Base-by-base conservation (phyloP, 1,140 invertebrate species). In the Paracyclopina nana region DNA sequence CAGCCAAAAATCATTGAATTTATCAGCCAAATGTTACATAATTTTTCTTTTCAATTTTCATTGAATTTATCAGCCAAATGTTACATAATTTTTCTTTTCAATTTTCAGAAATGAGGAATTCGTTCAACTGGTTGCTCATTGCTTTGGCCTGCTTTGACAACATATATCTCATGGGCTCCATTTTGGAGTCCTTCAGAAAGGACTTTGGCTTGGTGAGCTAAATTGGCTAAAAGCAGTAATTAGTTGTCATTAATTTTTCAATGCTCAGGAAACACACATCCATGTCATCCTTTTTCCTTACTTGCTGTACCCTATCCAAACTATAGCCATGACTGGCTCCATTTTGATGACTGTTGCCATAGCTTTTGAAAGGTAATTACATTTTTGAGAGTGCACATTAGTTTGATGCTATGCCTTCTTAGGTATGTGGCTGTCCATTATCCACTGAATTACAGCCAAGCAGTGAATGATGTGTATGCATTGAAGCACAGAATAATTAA, bases 331-430 rank as follows among this genome's bases (percentile, higher is more conserved):
- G 31, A 20, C 50, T 24, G 50, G 31, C 38, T 52, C 50, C 27
- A 52, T 52, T 27, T 43, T 52, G 24, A 42, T 52, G 25, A 52
- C 50, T n/a, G 50, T 52, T 24, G 20, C 50, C 22, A 44, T 52
- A 11, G 31, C 50, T 18, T 16, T 52, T 16, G 50, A 52, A 38
- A 14, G 50, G 18, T 52, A 52, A 38, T n/a, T 4, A 4, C 8
- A 14, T 31, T 31, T n/a, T n/a, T n/a, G n/a, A n/a, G n/a, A n/a
- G n/a, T n/a, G n/a, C n/a, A n/a, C n/a, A n/a, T n/a, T n/a, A n/a
- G n/a, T n/a, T n/a, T n/a, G n/a, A n/a, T n/a, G n/a, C n/a, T n/a
- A n/a, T n/a, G n/a, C n/a, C n/a, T n/a, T n/a, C n/a, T 3, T 8
- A 38, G 34, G 20, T 52, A 52, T 27, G 14, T 44, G 31, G 50